Evolutionary conservation across 1,140 invertebrate genomes (phyloP), one percentile per base, ranked within the genome.

Genomic region (Aphelenchoides besseyi): DNA sequence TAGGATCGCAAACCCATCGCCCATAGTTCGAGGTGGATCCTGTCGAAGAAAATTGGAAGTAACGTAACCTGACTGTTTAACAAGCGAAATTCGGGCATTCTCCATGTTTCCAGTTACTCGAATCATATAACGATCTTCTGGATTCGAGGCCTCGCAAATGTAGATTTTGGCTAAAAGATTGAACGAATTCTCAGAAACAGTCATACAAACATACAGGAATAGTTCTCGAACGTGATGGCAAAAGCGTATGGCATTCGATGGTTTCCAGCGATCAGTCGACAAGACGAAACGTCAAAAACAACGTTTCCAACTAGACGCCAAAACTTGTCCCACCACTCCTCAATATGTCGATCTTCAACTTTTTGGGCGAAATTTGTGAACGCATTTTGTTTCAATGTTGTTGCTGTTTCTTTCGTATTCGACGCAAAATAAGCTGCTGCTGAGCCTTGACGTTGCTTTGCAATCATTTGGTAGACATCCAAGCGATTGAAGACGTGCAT

Each of bases 91-190:
- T 87, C 92, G 92, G 75, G 94, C 91, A 86, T 96, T 97, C 85
- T 98, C 95, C 9, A 92, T 91, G 85, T 92, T 93, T 66, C 92
- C 92, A 85, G 95, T 96, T 5, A 93, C 89, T 78, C 95, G 92
- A 85, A 98, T 94, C 92, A 97, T 97, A 74, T 97, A 93, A 85
- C 92, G 89, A 86, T 97, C 95, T 69, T 97, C 41, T 93, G 95
- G 85, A 84, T 95, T 90, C 83, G 96, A 93, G 32, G 92, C 91
- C 85, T 97, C 94, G n/a, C 68, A 30, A n/a, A 82, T 35, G 36
- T 67, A 63, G 2, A 85, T 68, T 66, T 79, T 77, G 23, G 80
- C 79, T 81, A 32, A 75, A 81, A 70, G 41, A 28, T 30, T n/a
- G 0, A 59, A 72, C 16, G 16, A 59, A 23, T 23, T 16, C 12